Evolutionary conservation across 2,113 vertebrate genomes (phyloP), one percentile per base, ranked within the genome.

Genomic region (Vulpes ferrilata): DNA sequence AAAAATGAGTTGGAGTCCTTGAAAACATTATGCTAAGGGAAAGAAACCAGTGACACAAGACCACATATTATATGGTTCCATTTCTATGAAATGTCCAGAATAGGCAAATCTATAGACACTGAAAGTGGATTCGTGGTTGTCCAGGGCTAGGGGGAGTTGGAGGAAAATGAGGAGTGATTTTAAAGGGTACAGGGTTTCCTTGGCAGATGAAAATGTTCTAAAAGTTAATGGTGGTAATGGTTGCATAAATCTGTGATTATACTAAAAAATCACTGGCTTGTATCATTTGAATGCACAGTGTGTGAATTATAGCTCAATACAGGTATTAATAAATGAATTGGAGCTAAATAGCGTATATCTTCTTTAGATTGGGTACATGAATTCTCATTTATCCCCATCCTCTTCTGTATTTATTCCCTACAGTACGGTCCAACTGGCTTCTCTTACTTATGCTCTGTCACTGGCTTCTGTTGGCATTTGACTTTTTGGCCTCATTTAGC

Each of bases 31-130:
- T 59, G n/a, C 7, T 83, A 78, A 71, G 4, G 76, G 27, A 86
- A 89, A 93, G 59, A 94, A 97, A 76, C 1, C 8, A 76, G 57
- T 92, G 25, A 57, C 22, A 53, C 43, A 92, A 93, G 27, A 59
- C 38, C 17, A 79, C 7, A 53, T 90, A 82, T 71, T 78, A 6
- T 51, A 60, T 73, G 13, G 92, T 65, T 3, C 38, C 53, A 53
- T 95, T 59, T 93, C 62, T 83, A 71, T 23, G 35, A 96, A 67
- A 43, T 79, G 5, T 59, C 35, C 32, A 55, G 32, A 65, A 60
- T n/a, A 79, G 48, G 48, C 6, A 88, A 89, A 93, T 80, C 17
- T 74, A 23, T 71, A 64, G 23, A 64, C 2, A 74, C 11, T 65
- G 19, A 90, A 82, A 35, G 1, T 84, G 22, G 7, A n/a, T 67